phyloP scores from a whole-genome alignment of 2,888 invertebrate genomes.

The Rhagonycha fulva region DNA sequence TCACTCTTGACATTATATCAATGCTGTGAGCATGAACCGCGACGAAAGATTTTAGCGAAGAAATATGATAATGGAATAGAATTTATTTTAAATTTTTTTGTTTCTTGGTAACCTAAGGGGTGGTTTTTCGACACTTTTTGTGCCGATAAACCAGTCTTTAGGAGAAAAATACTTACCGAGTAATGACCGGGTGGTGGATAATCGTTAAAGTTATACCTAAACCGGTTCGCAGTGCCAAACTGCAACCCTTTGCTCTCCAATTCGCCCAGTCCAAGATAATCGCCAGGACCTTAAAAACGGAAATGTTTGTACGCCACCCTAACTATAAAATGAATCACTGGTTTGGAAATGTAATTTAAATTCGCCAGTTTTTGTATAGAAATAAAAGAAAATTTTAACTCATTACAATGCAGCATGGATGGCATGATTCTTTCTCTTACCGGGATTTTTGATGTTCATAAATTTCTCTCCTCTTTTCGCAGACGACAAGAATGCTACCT shows the following conservation, averaged over 20 bases:
- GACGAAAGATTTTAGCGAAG: slow-evolving; percentile 19
- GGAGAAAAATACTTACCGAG: slow-evolving; percentile 17
- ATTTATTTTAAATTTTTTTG: background rate
- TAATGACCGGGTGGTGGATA: slow-evolving; percentile 27
- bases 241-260: slow-evolving; percentile 13
- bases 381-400: background rate
- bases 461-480: slow-evolving; percentile 25
- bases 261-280: slow-evolving; percentile 26
- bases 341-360: slow-evolving; percentile 8
- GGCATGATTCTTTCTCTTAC: slow-evolving; percentile 21
- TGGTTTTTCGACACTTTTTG: background rate
- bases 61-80: slow-evolving; percentile 16
- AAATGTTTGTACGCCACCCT: slow-evolving; percentile 3
- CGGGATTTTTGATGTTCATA: slow-evolving; percentile 29
- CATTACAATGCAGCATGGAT: background rate
- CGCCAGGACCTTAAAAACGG: slow-evolving; percentile 33
- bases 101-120: background rate
- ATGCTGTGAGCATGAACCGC: slow-evolving; percentile 23
- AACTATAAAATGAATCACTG: slow-evolving; percentile 2
- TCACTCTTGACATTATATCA: slow-evolving; percentile 45
- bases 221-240: slow-evolving; percentile 16
- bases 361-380: background rate
- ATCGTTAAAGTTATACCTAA: background rate
- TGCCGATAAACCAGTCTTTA: background rate
- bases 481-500: slow-evolving; percentile 40